Base-by-base conservation (phyloP, 2,797 vertebrate genomes). In the Phrynocephalus vlangalii region DNA sequence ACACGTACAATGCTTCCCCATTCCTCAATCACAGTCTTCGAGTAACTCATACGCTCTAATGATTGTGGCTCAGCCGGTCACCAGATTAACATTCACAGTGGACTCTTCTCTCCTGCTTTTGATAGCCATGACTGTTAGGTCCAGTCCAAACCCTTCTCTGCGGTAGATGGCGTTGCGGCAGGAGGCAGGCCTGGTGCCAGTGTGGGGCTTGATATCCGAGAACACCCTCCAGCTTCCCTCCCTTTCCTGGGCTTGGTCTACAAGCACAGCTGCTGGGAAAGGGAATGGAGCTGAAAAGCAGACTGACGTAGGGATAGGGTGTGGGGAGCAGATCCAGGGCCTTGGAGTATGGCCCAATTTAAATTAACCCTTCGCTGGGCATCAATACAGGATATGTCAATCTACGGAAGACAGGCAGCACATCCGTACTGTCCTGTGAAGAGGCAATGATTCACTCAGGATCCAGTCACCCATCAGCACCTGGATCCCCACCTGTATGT, bases 301-400 rank as follows among this genome's bases (percentile, higher is more conserved):
- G 87, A 88, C 83, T 85, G 87, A 88, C 71, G 60, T 83, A 85
- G 87, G 78, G 83, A 76, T 88, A 79, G 87, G 83, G 87, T 85
- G 87, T 85, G 87, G 78, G 87, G 87, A 88, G 87, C 78, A 88
- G 87, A 78, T 88, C 83, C 87, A 83, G 81, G 63, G 83, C 87
- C 63, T 85, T 88, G 87, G 87, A 88, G 87, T 77, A 77, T 48
- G 75, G 83, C 87, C 83, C 83, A 82, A 48, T 82, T 88, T 68
- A 81, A 81, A 33, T 88, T 88, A 88, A 88, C 87, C 63, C 87
- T 88, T 88, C 48, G 83, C 63, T 88, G 38, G 79, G 71, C 87
- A 82, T 56, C 56, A 5, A 33, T 84, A 70, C 87, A 85, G 71
- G 71, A 88, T 88, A 60, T 88, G 87, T 71, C 87, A 88, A 77